These are phyloP conservation scores for Tricholaema leucomelas DNA, from an alignment of 2,113 vertebrate species.

Conservation along the genomic window DNA sequence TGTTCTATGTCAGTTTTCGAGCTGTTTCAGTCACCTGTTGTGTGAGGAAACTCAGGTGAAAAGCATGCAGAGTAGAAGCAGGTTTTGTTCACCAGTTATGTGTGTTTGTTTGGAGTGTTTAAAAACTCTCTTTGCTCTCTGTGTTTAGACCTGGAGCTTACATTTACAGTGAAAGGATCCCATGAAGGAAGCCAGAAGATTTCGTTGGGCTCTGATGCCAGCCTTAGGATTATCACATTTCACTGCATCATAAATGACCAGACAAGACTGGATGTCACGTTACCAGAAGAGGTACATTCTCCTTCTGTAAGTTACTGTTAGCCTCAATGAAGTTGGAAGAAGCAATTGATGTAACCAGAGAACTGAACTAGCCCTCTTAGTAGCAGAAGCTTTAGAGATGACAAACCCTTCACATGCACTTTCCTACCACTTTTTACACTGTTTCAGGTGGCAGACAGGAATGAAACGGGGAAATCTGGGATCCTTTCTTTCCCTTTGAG, in stretches of 20 bases:
- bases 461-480: neutral
- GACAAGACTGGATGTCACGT: constrained; percentile 59
- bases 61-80: rapidly evolving
- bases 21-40: neutral
- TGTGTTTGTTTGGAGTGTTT: neutral
- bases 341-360: neutral
- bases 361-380: neutral
- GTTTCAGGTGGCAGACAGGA: constrained; percentile 25
- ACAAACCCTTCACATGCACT: neutral
- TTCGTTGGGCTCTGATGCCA: neutral
- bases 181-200: constrained; percentile 72
- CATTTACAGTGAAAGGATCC: constrained; percentile 78
- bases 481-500: constrained; percentile 58
- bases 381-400: neutral
- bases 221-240: constrained; percentile 61
- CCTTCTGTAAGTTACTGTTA: neutral
- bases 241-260: constrained; percentile 77
- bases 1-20: neutral
- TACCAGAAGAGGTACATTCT: constrained; percentile 19
- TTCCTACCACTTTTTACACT: neutral
- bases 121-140: neutral
- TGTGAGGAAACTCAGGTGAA: neutral
- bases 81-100: neutral
- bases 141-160: constrained; percentile 63
- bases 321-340: neutral